Evolutionary conservation across 2,888 invertebrate genomes (phyloP).

Genomic region (Microplitis deprimator): DNA sequence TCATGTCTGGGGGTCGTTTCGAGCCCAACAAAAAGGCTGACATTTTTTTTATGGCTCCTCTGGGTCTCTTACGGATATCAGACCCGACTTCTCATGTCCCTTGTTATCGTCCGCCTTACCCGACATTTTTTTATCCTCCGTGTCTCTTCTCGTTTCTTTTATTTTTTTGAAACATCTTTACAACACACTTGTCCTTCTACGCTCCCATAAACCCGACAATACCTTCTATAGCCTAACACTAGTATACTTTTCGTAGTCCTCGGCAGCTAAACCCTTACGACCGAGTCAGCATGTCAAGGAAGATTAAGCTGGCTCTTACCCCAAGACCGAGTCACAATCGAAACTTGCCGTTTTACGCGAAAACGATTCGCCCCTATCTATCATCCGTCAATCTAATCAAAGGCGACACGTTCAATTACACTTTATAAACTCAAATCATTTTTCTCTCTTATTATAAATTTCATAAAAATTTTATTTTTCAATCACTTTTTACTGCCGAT

Average conservation of each 20-base stretch:
- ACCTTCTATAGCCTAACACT: too few species aligned
- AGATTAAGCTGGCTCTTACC: conserved; percentile 57
- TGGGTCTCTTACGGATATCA: conserved; percentile 8
- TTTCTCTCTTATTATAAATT: too few species aligned
- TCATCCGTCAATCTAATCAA: too few species aligned
- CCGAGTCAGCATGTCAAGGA: conserved; percentile 61
- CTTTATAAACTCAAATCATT: too few species aligned
- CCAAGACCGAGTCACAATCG: conserved; percentile 23
- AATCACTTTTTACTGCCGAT: too few species aligned
- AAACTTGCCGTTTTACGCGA: neutral
- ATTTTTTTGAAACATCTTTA: conserved; percentile 11
- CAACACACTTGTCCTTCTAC: neutral
- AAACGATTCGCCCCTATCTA: neutral
- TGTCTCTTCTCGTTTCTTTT: neutral
- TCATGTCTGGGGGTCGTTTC: neutral
- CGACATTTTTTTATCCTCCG: neutral
- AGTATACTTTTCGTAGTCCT: neutral
- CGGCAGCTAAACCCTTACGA: conserved; percentile 53
- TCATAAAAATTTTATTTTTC: too few species aligned
- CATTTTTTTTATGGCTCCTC: conserved; percentile 17
- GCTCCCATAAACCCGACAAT: too few species aligned
- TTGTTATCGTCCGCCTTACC: conserved; percentile 32
- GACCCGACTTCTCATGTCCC: conserved; percentile 11
- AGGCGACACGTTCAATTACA: too few species aligned
- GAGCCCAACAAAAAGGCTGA: neutral